A percentile compares a stretch with the other conserved stretches of the same genome.
Evolutionary conservation across 2,113 vertebrate species (phyloP).

Genomic region (Tonatia bakeri): DNA sequence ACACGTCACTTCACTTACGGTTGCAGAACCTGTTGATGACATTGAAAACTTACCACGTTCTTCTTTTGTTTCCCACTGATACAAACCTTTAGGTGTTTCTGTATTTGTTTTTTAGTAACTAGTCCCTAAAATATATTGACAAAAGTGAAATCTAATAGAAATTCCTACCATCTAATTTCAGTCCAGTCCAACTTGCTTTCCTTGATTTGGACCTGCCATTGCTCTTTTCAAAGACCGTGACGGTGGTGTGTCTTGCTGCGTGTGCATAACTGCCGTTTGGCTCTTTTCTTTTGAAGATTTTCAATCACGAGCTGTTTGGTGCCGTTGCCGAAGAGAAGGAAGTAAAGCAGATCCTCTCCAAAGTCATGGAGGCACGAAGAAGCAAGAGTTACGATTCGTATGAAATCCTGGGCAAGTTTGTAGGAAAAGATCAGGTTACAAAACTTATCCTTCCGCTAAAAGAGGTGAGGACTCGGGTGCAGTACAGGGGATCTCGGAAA

Average conservation of each 20-base stretch:
- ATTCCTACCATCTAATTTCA: neutral
- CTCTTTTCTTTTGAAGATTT: slow-evolving; percentile 84
- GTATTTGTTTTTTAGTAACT: neutral
- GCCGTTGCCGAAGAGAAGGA: slow-evolving; percentile 94
- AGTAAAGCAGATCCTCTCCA: slow-evolving; percentile 95
- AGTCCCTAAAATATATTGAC: neutral
- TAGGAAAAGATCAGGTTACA: slow-evolving; percentile 88
- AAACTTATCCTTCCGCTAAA: slow-evolving; percentile 94
- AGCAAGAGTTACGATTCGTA: slow-evolving; percentile 97
- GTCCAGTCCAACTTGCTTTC: neutral
- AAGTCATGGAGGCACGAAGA: slow-evolving; percentile 96
- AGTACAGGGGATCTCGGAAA: neutral
- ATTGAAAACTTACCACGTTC: neutral
- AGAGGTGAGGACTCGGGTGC: slow-evolving; percentile 84
- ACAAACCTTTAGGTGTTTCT: neutral
- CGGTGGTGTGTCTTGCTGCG: neutral
- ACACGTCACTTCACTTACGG: neutral
- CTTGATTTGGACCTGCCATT: neutral
- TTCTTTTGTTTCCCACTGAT: neutral
- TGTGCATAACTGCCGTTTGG: neutral
- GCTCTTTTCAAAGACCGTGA: neutral
- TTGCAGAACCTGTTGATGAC: neutral
- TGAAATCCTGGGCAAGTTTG: slow-evolving; percentile 91
- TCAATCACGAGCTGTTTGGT: slow-evolving; percentile 95
- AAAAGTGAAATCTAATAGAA: neutral